Evolutionary conservation across 2,113 vertebrate genomes (phyloP).

Genomic region (Hyaena hyaena): DNA sequence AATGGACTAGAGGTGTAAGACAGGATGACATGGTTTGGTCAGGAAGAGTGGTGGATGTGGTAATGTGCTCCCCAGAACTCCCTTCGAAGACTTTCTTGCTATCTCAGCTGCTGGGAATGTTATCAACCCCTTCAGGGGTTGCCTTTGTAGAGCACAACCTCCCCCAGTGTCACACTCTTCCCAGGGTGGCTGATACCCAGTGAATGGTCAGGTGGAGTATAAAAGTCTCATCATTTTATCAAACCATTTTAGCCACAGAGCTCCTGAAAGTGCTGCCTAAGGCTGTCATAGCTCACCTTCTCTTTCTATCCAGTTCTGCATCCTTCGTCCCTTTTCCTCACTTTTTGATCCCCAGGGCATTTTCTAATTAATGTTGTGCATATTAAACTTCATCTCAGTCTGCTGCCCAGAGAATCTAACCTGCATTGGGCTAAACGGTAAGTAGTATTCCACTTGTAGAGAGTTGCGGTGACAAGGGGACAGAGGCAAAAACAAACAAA

Average conservation of each 20-base stretch:
- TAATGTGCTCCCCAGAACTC: background rate
- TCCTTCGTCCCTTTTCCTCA: background rate
- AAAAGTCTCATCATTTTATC: background rate
- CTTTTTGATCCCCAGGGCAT: background rate
- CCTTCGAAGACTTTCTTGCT: background rate
- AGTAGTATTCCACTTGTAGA: background rate
- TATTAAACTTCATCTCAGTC: background rate
- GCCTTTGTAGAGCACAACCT: background rate
- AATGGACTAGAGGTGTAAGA: too few relatives aligned
- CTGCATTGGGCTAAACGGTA: background rate
- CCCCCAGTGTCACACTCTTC: background rate
- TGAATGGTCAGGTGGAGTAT: background rate
- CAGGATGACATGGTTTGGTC: background rate
- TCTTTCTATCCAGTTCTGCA: background rate
- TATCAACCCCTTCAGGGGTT: background rate
- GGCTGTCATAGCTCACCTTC: background rate
- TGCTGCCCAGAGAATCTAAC: background rate
- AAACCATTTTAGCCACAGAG: background rate
- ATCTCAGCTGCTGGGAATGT: background rate
- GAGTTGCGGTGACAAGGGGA: background rate
- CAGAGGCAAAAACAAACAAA: background rate
- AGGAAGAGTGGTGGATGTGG: too few relatives aligned
- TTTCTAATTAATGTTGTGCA: background rate
- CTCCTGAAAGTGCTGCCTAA: background rate
- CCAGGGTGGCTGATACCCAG: too few relatives aligned